phyloP scores from a whole-genome alignment of 2,888 invertebrate species.

The Cryptocheilus praepositus region DNA sequence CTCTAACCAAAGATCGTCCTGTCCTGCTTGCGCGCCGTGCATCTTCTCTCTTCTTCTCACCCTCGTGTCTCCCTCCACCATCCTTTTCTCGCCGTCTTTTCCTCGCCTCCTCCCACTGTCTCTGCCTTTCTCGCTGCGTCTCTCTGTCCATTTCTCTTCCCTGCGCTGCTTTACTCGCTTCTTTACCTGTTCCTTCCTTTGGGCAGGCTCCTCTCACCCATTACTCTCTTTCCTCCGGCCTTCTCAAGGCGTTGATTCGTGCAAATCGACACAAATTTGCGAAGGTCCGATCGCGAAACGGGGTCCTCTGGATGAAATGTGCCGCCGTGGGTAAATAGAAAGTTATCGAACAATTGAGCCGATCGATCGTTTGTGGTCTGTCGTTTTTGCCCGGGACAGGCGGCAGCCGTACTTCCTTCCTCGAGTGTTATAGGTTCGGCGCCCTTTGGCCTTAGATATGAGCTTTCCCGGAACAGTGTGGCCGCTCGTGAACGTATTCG shows the following conservation, averaged over 20 bases:
- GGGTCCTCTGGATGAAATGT: too few relatives aligned
- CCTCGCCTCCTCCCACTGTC: constrained; percentile 20
- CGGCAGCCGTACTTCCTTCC: too few relatives aligned
- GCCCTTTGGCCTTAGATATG: too few relatives aligned
- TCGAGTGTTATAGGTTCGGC: too few relatives aligned
- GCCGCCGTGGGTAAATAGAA: too few relatives aligned
- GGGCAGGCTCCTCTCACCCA: constrained; percentile 31
- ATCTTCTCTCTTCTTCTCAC: constrained; percentile 29
- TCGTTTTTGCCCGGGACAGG: not conserved
- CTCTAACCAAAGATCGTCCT: constrained; percentile 62
- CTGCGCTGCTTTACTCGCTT: constrained; percentile 15
- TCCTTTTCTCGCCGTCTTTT: constrained; percentile 30
- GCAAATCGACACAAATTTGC: constrained; percentile 40
- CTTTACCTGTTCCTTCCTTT: constrained; percentile 1
- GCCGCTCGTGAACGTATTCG: too few relatives aligned
- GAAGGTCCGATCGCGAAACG: constrained; percentile 33
- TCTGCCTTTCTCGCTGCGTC: constrained; percentile 28
- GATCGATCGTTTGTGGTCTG: not conserved
- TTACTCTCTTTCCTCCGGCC: constrained; percentile 38
- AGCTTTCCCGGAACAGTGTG: too few relatives aligned
- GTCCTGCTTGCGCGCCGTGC: constrained; percentile 13
- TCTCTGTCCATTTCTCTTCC: constrained; percentile 7
- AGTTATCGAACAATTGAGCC: too few relatives aligned
- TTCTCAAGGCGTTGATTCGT: constrained; percentile 40
- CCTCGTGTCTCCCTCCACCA: constrained; percentile 28